Percentiles rank a stretch among this genome's conserved stretches.
Conservation (phyloP, 1,140 invertebrate species). For the Pomacea maculata region DNA sequence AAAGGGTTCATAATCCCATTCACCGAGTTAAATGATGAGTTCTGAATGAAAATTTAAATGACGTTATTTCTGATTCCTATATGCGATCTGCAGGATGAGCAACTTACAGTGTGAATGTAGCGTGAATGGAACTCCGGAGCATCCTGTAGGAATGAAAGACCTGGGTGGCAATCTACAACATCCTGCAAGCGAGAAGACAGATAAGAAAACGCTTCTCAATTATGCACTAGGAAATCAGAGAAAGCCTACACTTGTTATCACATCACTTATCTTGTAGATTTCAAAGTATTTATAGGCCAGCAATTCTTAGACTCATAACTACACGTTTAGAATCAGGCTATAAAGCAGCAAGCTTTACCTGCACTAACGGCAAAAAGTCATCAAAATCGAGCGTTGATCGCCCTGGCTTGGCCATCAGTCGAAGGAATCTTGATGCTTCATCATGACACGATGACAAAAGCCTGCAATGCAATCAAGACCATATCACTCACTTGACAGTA, state of each 20-base stretch:
- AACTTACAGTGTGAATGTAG: conserved; percentile 93
- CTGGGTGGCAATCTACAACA: conserved; percentile 99
- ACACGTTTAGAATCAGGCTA: neutral
- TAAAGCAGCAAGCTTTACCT: conserved; percentile 52
- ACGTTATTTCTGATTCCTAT: neutral
- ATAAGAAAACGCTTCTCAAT: too few species aligned
- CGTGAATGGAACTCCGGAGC: conserved; percentile 98
- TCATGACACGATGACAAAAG: conserved; percentile 75
- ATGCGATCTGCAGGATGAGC: too few species aligned
- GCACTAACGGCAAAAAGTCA: conserved; percentile 88
- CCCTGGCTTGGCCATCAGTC: conserved; percentile 62
- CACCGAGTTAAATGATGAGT: neutral
- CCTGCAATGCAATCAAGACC: conserved; percentile 33
- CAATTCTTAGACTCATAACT: too few species aligned
- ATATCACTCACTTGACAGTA: too few species aligned
- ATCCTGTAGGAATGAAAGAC: conserved; percentile 94
- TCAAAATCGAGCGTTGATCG: conserved; percentile 69
- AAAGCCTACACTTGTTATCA: too few species aligned
- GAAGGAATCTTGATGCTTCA: conserved; percentile 87
- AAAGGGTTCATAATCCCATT: too few species aligned
- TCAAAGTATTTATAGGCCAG: too few species aligned
- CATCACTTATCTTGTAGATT: too few species aligned
- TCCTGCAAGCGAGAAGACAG: conserved; percentile 77
- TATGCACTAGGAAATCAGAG: too few species aligned
- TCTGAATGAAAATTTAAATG: neutral